Base-by-base conservation (phyloP, 2,113 vertebrate species). In the Heptranchias perlo region DNA sequence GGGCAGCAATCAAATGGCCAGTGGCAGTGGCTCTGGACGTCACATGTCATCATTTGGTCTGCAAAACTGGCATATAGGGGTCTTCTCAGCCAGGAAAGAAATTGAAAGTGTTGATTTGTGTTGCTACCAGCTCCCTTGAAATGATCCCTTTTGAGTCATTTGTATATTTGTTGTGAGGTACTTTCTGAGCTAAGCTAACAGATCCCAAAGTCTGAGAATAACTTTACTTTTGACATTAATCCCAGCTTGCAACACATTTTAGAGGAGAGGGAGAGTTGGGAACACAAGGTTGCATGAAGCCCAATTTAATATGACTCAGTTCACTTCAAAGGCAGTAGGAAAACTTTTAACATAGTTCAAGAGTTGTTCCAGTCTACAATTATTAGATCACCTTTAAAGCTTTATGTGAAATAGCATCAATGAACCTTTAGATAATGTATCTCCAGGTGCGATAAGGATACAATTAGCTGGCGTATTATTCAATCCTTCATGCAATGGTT, bases 391-490 rank as follows among this genome's bases (percentile, higher is more conserved):
- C 28, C 86, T 89, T 58, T 89, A 52, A 92, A 95, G 44, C 64
- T 49, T 49, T 47, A 95, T 31, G 39, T 67, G 62, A 95, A 95
- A 95, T 14, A 69, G 44, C 64, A 49, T 94, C 62, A 62, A 49
- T 95, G 23, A 49, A 49, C 39, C 39, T 95, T 67, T 25, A 95
- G 93, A 49, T 95, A 69, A 95, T 95, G 28, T 35, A 44, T 73
- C 65, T 73, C 65, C 94, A 73, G 64, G 65, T 67, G 65, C 65
- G 52, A 95, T 95, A 94, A 0, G 62, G 67, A 94, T 49, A 62
- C 58, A 93, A 18, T 93, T 93, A 93, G 91, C 61, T 39, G n/a
- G 44, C 35, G 92, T 94, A 65, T 94, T 94, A 94, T 94, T 67
- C 39, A 94, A 64, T 44, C 64, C 47, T 35, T 52, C 35, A 47